These are phyloP conservation scores for Crambe crambe DNA, from an alignment of 37 sponge, comb jelly and placozoan genomes.

Conservation along the genomic window DNA sequence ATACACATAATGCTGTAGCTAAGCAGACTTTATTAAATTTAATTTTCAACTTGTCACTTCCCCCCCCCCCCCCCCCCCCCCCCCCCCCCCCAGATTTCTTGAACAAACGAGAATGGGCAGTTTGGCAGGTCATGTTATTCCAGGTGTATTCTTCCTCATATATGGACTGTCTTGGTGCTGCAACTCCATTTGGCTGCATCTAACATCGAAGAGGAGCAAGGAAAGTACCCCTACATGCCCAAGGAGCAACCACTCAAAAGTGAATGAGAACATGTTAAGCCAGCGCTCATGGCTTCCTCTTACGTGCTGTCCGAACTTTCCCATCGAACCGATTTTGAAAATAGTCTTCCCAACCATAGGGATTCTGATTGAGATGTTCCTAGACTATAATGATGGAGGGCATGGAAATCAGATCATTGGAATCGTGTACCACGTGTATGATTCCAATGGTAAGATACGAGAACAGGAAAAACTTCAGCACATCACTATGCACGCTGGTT, in stretches of 20 bases:
- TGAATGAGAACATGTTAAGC: background rate
- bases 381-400: conserved; percentile 3
- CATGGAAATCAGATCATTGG: background rate
- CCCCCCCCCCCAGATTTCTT: background rate
- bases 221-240: background rate
- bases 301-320: conserved; percentile 27
- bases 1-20: too few species aligned
- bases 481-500: conserved; percentile 48
- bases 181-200: conserved; percentile 8
- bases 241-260: background rate
- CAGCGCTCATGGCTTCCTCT: conserved; percentile 51
- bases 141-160: conserved; percentile 52
- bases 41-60: background rate
- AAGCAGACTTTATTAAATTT: too few species aligned
- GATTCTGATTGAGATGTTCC: conserved; percentile 35
- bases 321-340: conserved; percentile 55
- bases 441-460: background rate
- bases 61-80: conserved; percentile 11
- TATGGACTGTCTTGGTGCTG: conserved; percentile 47
- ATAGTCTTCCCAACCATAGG: conserved; percentile 37
- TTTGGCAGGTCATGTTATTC: conserved; percentile 56
- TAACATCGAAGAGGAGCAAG: background rate
- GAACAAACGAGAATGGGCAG: conserved; percentile 38
- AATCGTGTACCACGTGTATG: background rate
- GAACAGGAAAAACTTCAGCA: conserved; percentile 37